Conservation (phyloP, 1,140 invertebrate genomes). For the Bombus haemorrhoidalis region DNA sequence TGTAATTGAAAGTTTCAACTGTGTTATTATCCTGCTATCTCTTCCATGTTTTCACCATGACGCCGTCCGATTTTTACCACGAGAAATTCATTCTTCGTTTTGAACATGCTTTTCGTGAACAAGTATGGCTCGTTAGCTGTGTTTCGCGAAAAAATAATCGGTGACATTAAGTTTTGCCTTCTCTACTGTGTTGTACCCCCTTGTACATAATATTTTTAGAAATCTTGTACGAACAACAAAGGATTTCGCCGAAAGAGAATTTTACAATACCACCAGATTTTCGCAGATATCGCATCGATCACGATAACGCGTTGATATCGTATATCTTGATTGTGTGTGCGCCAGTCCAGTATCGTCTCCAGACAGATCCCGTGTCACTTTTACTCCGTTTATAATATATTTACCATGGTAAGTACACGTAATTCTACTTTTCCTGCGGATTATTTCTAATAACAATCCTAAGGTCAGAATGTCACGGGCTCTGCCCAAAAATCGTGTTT, state of each 20-base stretch:
- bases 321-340: slow-evolving; percentile 54
- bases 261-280: slow-evolving; percentile 48
- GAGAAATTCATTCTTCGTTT: background rate
- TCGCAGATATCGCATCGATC: slow-evolving; percentile 48
- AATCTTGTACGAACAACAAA: background rate
- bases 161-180: background rate
- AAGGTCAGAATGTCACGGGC: background rate
- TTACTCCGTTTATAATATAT: slow-evolving; percentile 18
- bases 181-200: too few species aligned
- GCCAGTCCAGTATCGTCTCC: slow-evolving; percentile 30
- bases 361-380: background rate
- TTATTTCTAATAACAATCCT: slow-evolving; percentile 3
- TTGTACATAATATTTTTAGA: background rate
- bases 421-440: slow-evolving; percentile 9
- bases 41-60: slow-evolving; percentile 16
- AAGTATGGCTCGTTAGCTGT: background rate
- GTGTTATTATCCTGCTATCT: slow-evolving; percentile 18
- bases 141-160: background rate
- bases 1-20: background rate
- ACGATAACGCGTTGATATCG: slow-evolving; percentile 66
- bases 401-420: slow-evolving; percentile 60
- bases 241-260: slow-evolving; percentile 3
- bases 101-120: background rate
- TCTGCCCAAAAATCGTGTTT: slow-evolving; percentile 33
- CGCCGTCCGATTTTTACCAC: background rate